Evolutionary conservation across 2,888 invertebrate genomes (phyloP), one percentile per base, ranked within the genome.

Genomic region (Temnothorax unifasciatus): DNA sequence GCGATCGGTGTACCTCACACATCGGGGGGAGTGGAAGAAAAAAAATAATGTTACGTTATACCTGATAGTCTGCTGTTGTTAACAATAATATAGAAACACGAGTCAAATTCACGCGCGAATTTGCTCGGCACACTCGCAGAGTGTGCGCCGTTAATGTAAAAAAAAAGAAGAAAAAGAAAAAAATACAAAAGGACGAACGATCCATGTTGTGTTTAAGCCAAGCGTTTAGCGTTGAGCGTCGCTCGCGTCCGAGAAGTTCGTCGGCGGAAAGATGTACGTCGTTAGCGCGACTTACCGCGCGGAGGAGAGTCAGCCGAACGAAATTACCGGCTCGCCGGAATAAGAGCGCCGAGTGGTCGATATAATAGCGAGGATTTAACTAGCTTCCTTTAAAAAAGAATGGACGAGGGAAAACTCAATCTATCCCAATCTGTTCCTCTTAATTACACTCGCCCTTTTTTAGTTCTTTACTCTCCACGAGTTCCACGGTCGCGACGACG

Each of bases 31-130:
- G 29, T 11, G 47, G 3, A 47, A 15, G 15, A 47, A 47, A 47
- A 47, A 13, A 9, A 71, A 85, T 92, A 90, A 83, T 87, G 86
- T 90, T 90, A 90, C 82, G 85, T 82, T 90, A 85, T 90, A 93
- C 87, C 91, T 85, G 92, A 91, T 94, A 92, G 92, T 92, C 92
- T 93, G 92, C 92, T 93, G 93, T 93, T 93, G 93, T 93, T 93
- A 93, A 93, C 92, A 91, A 93, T 92, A 93, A 91, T 86, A 87
- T 89, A 90, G 85, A 87, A 76, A 76, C 82, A 66, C 63, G 75
- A 75, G 69, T 64, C 50, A 84, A 86, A 82, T 88, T 87, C 87
- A 71, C 52, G 41, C 64, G 68, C 77, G 88, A 89, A 87, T 89
- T 86, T 84, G 87, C 86, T 86, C 77, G 81, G 83, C 82, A 83